Conservation (phyloP, 2,888 invertebrate genomes). For the Druceiella hillmani region DNA sequence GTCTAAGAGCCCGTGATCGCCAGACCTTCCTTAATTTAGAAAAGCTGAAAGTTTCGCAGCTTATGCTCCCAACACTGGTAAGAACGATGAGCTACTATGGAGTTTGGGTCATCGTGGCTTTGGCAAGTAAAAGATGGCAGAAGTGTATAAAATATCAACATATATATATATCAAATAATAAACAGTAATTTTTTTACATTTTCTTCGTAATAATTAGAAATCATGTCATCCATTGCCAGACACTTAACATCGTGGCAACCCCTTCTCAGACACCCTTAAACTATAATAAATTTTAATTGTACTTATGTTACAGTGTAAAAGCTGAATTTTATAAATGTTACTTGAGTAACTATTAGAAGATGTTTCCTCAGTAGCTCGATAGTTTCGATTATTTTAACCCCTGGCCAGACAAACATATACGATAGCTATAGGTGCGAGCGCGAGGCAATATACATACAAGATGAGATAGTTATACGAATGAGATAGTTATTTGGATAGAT, state of each 20-base stretch:
- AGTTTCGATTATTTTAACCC: constrained; percentile 1
- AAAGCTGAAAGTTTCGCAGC: too few species aligned
- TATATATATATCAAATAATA: not conserved
- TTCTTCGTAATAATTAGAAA: constrained; percentile 2
- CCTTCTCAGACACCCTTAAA: constrained; percentile 3
- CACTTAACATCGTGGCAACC: constrained; percentile 2
- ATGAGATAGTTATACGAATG: too few species aligned
- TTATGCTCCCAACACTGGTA: too few species aligned
- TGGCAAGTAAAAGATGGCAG: not conserved
- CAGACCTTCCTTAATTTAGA: too few species aligned
- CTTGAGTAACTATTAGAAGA: constrained; percentile 3
- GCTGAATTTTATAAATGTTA: constrained; percentile 11
- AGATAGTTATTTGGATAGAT: too few species aligned
- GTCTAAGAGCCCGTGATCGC: too few species aligned
- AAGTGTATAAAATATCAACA: constrained; percentile 1
- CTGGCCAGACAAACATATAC: not conserved
- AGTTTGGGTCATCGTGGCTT: too few species aligned
- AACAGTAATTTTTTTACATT: constrained; percentile 1
- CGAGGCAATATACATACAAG: constrained; percentile 1
- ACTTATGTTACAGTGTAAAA: constrained; percentile 2
- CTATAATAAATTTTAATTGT: constrained; percentile 2
- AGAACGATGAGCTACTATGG: too few species aligned
- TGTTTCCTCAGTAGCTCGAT: not conserved
- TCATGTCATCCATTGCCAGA: constrained; percentile 2
- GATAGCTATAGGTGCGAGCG: constrained; percentile 1